Percentiles rank a stretch among this genome's conserved stretches.
Evolutionary conservation across 2,113 vertebrate genomes (phyloP).

Genomic region (Ursus arctos): DNA sequence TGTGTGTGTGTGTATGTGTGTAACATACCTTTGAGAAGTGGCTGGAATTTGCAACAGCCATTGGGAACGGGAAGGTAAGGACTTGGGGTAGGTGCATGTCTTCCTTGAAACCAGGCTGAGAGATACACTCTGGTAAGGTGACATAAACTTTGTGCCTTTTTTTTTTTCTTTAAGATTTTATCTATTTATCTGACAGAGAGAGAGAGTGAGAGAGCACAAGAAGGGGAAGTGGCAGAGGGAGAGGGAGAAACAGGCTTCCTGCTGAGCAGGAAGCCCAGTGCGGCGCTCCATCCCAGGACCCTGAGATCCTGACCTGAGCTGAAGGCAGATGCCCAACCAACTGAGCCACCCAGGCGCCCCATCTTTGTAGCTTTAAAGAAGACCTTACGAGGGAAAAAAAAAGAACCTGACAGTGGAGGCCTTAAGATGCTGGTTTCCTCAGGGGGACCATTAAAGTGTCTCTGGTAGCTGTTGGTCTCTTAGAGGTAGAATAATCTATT

Average conservation of each 20-base stretch:
- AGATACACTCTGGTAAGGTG: background rate
- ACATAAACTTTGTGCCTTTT: background rate
- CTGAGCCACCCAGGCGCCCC: too few relatives aligned
- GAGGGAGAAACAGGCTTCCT: too few relatives aligned
- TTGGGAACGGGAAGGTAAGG: constrained; percentile 10
- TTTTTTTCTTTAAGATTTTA: too few relatives aligned
- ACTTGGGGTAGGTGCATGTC: background rate
- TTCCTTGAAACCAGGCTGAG: constrained; percentile 60
- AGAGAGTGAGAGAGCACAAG: too few relatives aligned
- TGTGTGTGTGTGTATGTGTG: background rate
- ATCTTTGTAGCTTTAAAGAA: constrained; percentile 35
- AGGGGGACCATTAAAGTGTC: background rate
- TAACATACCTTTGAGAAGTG: constrained; percentile 5
- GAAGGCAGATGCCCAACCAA: too few relatives aligned
- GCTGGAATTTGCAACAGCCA: constrained; percentile 14
- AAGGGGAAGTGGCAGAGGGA: too few relatives aligned
- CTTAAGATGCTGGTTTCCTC: constrained; percentile 15
- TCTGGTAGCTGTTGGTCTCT: constrained; percentile 38
- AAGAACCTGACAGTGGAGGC: background rate
- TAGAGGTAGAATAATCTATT: constrained; percentile 36
- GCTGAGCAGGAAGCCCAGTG: too few relatives aligned
- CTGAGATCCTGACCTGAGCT: too few relatives aligned
- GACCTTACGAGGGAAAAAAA: background rate
- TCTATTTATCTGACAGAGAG: too few relatives aligned
- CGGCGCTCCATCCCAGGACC: too few relatives aligned